A percentile compares a stretch with the other conserved stretches of the same genome.
These are phyloP conservation scores for Pristionchus mayeri DNA, from an alignment of 2,888 invertebrate genomes.

Conservation along the genomic window DNA sequence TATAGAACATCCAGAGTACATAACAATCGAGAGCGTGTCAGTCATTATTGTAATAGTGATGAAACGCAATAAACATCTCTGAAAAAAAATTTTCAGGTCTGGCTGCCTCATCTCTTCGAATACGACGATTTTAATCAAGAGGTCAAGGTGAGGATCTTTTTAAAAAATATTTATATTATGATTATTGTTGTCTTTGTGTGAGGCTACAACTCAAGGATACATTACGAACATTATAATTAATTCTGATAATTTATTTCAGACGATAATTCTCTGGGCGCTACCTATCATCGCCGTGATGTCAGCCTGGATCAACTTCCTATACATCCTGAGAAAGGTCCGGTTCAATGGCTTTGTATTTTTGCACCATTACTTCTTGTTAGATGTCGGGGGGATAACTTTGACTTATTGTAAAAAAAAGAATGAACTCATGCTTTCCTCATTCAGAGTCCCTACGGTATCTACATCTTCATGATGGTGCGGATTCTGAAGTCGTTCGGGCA, in stretches of 20 bases:
- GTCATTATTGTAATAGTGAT: not conserved
- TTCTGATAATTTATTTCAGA: too few species aligned
- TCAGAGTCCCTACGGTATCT: constrained; percentile 72
- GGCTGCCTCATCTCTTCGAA: constrained; percentile 69
- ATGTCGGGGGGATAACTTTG: too few species aligned
- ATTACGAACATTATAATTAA: too few species aligned
- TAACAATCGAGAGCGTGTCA: not conserved
- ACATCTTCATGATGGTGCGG: constrained; percentile 75
- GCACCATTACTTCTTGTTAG: too few species aligned
- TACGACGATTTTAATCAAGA: constrained; percentile 72
- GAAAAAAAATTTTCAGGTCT: constrained; percentile 47
- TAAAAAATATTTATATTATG: too few species aligned
- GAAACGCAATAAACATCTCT: not conserved
- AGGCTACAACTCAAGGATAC: too few species aligned
- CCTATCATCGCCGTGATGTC: constrained; percentile 74
- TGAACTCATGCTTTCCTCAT: too few species aligned
- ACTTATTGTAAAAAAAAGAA: too few species aligned
- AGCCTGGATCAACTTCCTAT: constrained; percentile 71
- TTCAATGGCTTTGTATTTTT: too few species aligned
- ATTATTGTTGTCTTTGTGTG: too few species aligned
- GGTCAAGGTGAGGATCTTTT: constrained; percentile 59
- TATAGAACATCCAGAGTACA: not conserved
- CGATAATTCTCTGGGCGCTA: constrained; percentile 69
- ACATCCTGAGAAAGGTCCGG: constrained; percentile 60
- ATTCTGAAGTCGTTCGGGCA: constrained; percentile 70